These are phyloP conservation scores for Drosophila paucipuncta DNA, from an alignment of 2,888 invertebrate species.

Conservation along the genomic window DNA sequence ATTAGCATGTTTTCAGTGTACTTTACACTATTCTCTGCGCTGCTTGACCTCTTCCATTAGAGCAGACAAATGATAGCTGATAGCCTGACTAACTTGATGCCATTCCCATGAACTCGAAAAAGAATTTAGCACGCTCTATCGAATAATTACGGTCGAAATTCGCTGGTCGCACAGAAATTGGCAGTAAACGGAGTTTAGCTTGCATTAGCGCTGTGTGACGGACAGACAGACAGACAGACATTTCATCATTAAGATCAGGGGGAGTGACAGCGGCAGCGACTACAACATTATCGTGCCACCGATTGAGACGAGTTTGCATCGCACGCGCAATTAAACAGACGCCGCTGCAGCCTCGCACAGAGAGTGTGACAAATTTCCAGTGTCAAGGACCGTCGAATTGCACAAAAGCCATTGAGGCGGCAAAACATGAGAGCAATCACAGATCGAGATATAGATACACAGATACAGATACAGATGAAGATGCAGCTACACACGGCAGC, in stretches of 20 bases:
- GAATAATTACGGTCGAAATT: slow-evolving; percentile 38
- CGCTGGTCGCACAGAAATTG: slow-evolving; percentile 64
- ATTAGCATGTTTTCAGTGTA: slow-evolving; percentile 8
- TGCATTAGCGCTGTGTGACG: slow-evolving; percentile 76
- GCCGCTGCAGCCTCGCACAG: slow-evolving; percentile 16
- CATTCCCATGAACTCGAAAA: slow-evolving; percentile 61
- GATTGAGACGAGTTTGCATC: slow-evolving; percentile 71
- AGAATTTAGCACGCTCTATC: slow-evolving; percentile 48
- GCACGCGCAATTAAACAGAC: slow-evolving; percentile 79
- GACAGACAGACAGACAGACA: slow-evolving; percentile 33
- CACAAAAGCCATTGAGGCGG: slow-evolving; percentile 70
- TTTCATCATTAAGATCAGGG: slow-evolving; percentile 78
- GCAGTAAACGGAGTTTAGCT: slow-evolving; percentile 82
- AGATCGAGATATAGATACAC: slow-evolving; percentile 66
- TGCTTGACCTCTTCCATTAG: slow-evolving; percentile 55
- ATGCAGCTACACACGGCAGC: slow-evolving; percentile 10
- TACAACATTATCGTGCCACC: slow-evolving; percentile 52
- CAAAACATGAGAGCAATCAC: slow-evolving; percentile 80
- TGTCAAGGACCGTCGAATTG: slow-evolving; percentile 55
- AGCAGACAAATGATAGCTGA: slow-evolving; percentile 11
- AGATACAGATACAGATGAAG: slow-evolving; percentile 39
- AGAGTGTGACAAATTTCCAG: slow-evolving; percentile 73
- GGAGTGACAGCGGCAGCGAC: slow-evolving; percentile 34
- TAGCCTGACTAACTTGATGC: slow-evolving; percentile 10
- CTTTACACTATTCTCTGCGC: slow-evolving; percentile 33